These are phyloP conservation scores for Prosopocoilus inquinatus DNA, from an alignment of 2,888 invertebrate species.

Conservation along the genomic window DNA sequence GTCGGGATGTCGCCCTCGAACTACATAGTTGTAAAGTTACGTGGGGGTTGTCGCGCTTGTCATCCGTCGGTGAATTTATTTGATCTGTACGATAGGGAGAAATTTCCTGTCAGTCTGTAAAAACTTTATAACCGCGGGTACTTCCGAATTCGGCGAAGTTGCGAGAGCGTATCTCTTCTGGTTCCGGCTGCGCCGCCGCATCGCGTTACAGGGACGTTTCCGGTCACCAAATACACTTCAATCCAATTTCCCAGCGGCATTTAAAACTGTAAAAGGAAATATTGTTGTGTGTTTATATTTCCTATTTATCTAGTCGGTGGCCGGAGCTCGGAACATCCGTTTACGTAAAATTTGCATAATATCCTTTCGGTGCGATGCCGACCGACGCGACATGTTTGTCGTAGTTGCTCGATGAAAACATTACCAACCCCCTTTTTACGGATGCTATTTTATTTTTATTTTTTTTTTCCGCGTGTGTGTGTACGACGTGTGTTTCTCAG, in stretches of 20 bases:
- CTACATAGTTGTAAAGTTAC: too few species aligned
- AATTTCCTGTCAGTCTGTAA: too few species aligned
- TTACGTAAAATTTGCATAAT: background rate
- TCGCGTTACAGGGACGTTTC: background rate
- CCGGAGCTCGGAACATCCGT: background rate
- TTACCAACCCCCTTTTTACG: background rate
- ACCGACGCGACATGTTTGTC: background rate
- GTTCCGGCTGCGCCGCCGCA: too few species aligned
- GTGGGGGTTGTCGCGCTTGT: too few species aligned
- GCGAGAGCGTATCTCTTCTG: too few species aligned
- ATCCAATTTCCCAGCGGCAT: slow-evolving; percentile 2
- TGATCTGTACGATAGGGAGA: too few species aligned
- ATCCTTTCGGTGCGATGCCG: background rate
- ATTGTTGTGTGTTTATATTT: slow-evolving; percentile 2
- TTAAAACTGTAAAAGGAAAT: background rate
- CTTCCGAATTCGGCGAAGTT: background rate
- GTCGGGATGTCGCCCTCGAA: too few species aligned
- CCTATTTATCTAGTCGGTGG: background rate
- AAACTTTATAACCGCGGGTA: background rate
- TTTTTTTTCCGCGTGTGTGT: background rate
- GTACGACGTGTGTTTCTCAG: background rate
- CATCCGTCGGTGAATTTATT: too few species aligned
- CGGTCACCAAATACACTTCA: slow-evolving; percentile 1
- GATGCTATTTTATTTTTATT: background rate
- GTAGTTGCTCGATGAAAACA: background rate